Conservation (phyloP, 2,888 invertebrate species). For the Noctuana brunneofusca region DNA sequence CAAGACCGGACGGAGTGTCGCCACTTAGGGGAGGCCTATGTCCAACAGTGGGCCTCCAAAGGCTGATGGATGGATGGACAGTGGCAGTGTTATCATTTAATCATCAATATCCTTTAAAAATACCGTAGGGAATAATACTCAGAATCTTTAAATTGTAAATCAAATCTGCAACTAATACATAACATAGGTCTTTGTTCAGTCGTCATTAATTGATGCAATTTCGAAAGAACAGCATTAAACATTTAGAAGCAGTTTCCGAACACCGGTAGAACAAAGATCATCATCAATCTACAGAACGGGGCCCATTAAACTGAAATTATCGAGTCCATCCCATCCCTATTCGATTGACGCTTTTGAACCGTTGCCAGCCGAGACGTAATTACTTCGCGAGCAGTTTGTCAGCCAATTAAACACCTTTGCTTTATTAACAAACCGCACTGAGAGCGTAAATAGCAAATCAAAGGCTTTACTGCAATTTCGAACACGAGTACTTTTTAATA, state of each 20-base stretch:
- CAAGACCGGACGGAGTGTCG: too few relatives aligned
- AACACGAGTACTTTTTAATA: constrained; percentile 16
- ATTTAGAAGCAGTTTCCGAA: background rate
- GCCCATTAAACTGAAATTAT: constrained; percentile 14
- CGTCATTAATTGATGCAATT: background rate
- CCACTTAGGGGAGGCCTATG: too few relatives aligned
- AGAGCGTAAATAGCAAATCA: constrained; percentile 58
- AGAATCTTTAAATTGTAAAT: too few relatives aligned
- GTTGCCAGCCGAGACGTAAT: constrained; percentile 74
- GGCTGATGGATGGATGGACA: too few relatives aligned
- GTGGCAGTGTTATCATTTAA: too few relatives aligned
- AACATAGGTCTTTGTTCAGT: too few relatives aligned
- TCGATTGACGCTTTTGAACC: constrained; percentile 75
- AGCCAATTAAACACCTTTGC: constrained; percentile 83
- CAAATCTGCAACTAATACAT: too few relatives aligned
- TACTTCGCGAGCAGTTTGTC: constrained; percentile 81
- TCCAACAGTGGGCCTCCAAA: too few relatives aligned
- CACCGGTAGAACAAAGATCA: background rate
- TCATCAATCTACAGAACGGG: background rate
- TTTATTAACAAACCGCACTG: constrained; percentile 79
- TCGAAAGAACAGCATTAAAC: background rate
- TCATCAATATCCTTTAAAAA: too few relatives aligned
- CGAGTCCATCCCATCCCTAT: constrained; percentile 52
- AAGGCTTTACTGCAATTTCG: constrained; percentile 52
- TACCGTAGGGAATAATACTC: too few relatives aligned